phyloP scores from a whole-genome alignment of 2,113 vertebrate genomes.

The Heterochromis multidens region DNA sequence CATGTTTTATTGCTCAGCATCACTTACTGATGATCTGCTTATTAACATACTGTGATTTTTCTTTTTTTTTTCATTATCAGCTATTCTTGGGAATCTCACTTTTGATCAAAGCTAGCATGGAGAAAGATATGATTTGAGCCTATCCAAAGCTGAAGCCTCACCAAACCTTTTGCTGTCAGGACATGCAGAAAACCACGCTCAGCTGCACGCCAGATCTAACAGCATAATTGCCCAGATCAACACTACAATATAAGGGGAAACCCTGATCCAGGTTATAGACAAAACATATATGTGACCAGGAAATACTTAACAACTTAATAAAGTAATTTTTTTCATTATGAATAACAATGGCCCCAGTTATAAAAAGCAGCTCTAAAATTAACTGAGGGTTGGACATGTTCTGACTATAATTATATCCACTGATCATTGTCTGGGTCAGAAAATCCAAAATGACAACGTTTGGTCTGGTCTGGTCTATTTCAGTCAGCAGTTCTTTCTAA shows the following conservation, averaged over 20 bases:
- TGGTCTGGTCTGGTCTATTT: not conserved
- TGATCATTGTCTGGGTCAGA: conserved; percentile 4
- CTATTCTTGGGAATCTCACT: not conserved
- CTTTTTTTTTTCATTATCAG: not conserved
- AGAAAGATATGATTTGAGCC: not conserved
- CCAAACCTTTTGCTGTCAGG: not conserved
- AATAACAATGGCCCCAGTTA: not conserved
- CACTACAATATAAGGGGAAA: not conserved
- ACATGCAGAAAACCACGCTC: not conserved
- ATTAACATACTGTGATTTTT: not conserved
- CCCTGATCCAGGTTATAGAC: not conserved
- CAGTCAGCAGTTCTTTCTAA: not conserved
- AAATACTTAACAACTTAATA: conserved; percentile 1
- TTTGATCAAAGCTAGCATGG: not conserved
- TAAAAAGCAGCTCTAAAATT: not conserved
- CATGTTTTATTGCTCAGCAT: not conserved
- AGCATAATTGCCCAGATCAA: not conserved
- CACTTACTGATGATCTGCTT: no score
- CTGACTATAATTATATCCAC: not conserved
- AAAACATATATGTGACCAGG: not conserved
- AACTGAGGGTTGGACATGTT: not conserved
- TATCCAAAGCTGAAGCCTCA: not conserved
- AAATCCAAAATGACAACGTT: conserved; percentile 1
- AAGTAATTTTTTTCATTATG: not conserved
- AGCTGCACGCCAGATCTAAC: not conserved